Evolutionary conservation across 2,113 vertebrate species (phyloP).

Genomic region (Excalfactoria chinensis): DNA sequence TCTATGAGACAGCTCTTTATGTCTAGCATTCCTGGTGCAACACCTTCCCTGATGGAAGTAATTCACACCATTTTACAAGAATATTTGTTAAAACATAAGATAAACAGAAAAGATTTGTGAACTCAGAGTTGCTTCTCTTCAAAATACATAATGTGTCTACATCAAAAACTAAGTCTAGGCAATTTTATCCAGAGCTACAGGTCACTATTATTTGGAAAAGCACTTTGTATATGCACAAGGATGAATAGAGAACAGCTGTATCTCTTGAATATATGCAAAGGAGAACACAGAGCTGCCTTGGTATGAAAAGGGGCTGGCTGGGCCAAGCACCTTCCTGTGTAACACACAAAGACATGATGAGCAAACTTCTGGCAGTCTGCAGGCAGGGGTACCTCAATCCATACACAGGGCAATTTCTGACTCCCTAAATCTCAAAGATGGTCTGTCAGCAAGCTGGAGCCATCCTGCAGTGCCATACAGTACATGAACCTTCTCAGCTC

Average conservation of each 20-base stretch:
- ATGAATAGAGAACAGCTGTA: neutral
- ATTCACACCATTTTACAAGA: neutral
- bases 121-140: neutral
- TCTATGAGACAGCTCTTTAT: neutral
- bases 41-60: neutral
- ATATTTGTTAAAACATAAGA: neutral
- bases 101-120: neutral
- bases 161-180: neutral
- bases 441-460: neutral
- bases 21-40: neutral
- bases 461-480: neutral
- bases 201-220: neutral
- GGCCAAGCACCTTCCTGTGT: neutral
- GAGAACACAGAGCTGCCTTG: neutral
- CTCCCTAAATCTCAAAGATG: neutral
- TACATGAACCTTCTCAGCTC: neutral
- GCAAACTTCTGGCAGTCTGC: neutral
- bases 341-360: neutral
- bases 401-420: neutral
- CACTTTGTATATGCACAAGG: neutral
- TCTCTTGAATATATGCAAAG: neutral
- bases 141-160: neutral
- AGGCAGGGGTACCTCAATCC: neutral
- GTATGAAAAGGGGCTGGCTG: neutral
- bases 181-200: neutral